phyloP scores from a whole-genome alignment of 2,888 invertebrate species.

The Bhutanitis thaidina region DNA sequence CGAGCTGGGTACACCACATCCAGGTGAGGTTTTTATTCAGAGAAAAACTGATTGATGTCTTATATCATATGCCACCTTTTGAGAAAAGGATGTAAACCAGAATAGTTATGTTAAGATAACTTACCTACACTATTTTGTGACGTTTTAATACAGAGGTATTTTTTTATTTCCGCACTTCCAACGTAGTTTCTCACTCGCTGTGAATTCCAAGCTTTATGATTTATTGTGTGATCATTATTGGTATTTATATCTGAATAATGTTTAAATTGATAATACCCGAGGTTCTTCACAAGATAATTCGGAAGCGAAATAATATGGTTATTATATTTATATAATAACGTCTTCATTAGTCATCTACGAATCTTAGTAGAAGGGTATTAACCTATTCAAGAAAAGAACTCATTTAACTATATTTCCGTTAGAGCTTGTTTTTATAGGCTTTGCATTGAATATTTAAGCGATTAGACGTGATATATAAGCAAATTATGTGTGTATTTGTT shows the following conservation, averaged over 20 bases:
- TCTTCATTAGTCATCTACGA: conserved; percentile 1
- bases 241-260: conserved; percentile 1
- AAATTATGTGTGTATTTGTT: too few relatives aligned
- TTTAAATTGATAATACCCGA: not conserved
- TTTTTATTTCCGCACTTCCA: not conserved
- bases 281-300: conserved; percentile 11
- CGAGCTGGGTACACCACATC: too few relatives aligned
- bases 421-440: not conserved
- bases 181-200: not conserved
- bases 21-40: too few relatives aligned
- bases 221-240: not conserved
- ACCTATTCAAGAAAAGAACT: not conserved
- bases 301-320: not conserved
- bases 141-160: too few relatives aligned
- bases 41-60: too few relatives aligned
- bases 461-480: too few relatives aligned
- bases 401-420: not conserved
- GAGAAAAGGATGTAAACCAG: too few relatives aligned
- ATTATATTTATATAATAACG: not conserved
- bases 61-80: too few relatives aligned
- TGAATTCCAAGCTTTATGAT: not conserved
- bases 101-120: too few relatives aligned
- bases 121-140: too few relatives aligned
- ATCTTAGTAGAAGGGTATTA: conserved; percentile 1
- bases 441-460: not conserved